phyloP scores from a whole-genome alignment of 2,888 invertebrate genomes.

The Itoplectis maculator region DNA sequence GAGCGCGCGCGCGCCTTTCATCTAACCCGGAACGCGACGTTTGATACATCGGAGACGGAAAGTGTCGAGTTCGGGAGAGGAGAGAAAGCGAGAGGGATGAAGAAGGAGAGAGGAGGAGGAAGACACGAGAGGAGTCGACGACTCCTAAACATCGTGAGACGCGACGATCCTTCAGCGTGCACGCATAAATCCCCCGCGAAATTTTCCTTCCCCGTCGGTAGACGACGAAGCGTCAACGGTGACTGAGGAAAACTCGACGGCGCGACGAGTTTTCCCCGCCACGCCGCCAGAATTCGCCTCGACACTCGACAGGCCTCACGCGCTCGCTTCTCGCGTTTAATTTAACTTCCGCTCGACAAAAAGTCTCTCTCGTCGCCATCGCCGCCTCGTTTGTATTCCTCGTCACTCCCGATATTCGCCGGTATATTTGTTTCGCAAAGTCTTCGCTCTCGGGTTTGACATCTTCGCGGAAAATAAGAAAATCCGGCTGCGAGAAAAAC shows the following conservation, averaged over 20 bases:
- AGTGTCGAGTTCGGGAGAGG: slow-evolving; percentile 14
- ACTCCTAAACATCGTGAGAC: slow-evolving; percentile 3
- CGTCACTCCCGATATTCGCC: not conserved
- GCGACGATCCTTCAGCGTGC: not conserved
- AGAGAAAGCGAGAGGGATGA: too few relatives aligned
- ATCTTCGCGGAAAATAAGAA: not conserved
- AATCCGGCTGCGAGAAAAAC: not conserved
- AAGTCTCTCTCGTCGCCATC: slow-evolving; percentile 1
- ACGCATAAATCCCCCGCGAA: not conserved
- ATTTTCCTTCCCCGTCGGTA: not conserved
- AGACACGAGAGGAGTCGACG: not conserved
- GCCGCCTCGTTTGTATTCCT: slow-evolving; percentile 10
- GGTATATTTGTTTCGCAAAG: slow-evolving; percentile 3
- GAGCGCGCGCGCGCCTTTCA: not conserved
- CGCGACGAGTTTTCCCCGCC: not conserved
- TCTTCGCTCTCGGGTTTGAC: not conserved
- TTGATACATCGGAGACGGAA: slow-evolving; percentile 9
- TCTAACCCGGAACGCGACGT: not conserved
- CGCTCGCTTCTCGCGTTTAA: slow-evolving; percentile 35
- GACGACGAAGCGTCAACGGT: not conserved
- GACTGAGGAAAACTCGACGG: slow-evolving; percentile 2
- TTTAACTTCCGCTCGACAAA: slow-evolving; percentile 41
- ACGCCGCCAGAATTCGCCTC: not conserved
- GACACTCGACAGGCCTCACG: not conserved
- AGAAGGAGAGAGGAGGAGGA: not conserved